Base-by-base conservation (phyloP, 35 echinoderm and acorn worm species). In the Acanthaster planci region DNA sequence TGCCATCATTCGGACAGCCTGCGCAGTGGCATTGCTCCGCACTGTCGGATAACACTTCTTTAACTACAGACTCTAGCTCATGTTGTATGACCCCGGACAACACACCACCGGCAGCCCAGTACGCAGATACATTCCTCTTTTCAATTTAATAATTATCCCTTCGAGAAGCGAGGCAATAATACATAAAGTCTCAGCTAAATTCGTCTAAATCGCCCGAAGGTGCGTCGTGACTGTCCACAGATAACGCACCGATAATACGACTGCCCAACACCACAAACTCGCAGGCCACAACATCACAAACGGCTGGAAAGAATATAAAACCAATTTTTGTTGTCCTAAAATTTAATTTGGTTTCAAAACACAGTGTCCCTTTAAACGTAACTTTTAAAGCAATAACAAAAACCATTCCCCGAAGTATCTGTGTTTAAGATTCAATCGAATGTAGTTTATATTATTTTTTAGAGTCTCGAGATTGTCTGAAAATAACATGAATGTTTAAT, bases 41-140 rank as follows among this genome's bases (percentile, higher is more conserved):
- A n/a, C 14, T 72, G 23, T 72, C 64, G 14, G 64, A 72, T 34
- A 72, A 26, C 34, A 31, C 64, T 14, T 72, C 64, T 5, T 12
- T 72, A 14, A 31, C 64, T 26, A 72, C 19, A 27, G 64, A 72
- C 64, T 72, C 64, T 10, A 72, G 64, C 42, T 47, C 42, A 6
- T 47, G 42, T 12, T 47, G 42, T 7, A 72, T 72, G 34, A 72
- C 64, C 26, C 64, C 64, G 7, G 64, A 34, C 23, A 72, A 72
- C 34, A 72, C 64, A 34, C 64, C 64, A 21, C 64, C 64, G 23
- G 64, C 64, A 19, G 14, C 64, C 14, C 64, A 72, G 64, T 72
- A 72, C n/a, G 64, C 64, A 3, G 64, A 72, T 26, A 72, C 64
- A 26, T 72, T 72, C 64, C 64, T 72, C 12, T 72, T 72, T 34